A percentile compares a stretch with the other conserved stretches of the same genome.
phyloP scores from a whole-genome alignment of 2,113 vertebrate genomes.

The Laterallus jamaicensis region DNA sequence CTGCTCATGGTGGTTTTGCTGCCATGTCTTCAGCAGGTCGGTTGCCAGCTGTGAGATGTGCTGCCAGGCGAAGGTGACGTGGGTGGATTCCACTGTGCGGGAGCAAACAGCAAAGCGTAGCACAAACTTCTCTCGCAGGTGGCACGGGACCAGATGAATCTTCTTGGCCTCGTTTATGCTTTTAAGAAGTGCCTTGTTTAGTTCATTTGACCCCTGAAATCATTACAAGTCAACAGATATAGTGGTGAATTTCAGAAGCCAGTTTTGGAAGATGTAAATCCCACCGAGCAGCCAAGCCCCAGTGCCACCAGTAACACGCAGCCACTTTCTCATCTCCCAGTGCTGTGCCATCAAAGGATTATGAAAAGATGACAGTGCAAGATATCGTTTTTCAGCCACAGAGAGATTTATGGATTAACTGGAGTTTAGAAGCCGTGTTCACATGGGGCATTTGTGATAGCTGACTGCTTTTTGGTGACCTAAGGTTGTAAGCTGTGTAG shows the following conservation, averaged over 20 bases:
- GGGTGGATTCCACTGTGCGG: constrained; percentile 78
- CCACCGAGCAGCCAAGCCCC: background rate
- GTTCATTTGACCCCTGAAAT: constrained; percentile 84
- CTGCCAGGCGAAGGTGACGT: constrained; percentile 86
- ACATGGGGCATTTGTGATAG: background rate
- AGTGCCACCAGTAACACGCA: background rate
- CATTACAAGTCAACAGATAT: background rate
- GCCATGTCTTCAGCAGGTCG: constrained; percentile 71
- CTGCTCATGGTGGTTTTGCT: constrained; percentile 22
- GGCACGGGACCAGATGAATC: constrained; percentile 93
- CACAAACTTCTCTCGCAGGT: constrained; percentile 84
- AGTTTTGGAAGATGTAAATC: background rate
- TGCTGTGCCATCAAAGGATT: background rate
- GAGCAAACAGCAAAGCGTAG: constrained; percentile 90
- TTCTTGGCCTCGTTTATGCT: constrained; percentile 81
- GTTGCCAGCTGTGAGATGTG: constrained; percentile 83
- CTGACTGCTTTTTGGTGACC: background rate
- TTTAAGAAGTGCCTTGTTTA: constrained; percentile 87
- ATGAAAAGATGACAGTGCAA: background rate
- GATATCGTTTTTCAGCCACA: background rate
- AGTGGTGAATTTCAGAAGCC: background rate
- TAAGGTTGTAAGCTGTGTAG: background rate
- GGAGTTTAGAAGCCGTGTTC: background rate
- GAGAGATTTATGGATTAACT: background rate
- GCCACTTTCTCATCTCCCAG: background rate